Evolutionary conservation across 2,797 vertebrate genomes (phyloP).

Genomic region (Heterohyrax brucei): DNA sequence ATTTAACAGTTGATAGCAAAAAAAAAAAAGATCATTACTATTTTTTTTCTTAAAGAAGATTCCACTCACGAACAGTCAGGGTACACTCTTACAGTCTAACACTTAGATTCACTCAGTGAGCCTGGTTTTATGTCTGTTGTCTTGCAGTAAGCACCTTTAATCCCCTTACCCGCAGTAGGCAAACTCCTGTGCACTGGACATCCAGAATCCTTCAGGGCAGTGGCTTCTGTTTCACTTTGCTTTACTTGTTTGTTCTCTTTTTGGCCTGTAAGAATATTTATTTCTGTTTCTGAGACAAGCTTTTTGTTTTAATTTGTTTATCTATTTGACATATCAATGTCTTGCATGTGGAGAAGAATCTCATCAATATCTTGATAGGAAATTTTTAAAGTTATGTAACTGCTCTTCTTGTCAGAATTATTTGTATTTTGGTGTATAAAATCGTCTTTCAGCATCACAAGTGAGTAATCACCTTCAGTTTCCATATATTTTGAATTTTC

Average conservation of each 20-base stretch:
- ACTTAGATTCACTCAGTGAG: neutral
- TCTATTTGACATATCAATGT: neutral
- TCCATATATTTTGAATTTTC: neutral
- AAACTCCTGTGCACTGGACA: neutral
- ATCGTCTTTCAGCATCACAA: neutral
- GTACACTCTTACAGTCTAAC: neutral
- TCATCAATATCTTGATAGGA: neutral
- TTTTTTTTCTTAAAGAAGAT: neutral
- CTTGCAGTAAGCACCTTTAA: neutral
- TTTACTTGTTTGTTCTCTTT: neutral
- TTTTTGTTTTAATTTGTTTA: neutral
- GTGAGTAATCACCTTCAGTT: neutral
- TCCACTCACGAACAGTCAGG: neutral
- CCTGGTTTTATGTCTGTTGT: neutral
- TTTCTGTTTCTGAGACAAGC: neutral
- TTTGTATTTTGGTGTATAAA: neutral
- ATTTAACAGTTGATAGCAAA: neutral
- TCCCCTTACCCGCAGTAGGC: neutral
- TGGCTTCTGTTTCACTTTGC: neutral
- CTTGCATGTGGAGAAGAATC: neutral
- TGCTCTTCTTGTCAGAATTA: neutral
- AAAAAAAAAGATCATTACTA: too few relatives aligned
- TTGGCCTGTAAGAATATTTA: neutral
- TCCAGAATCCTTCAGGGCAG: neutral
- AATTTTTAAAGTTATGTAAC: slow-evolving; percentile 4